A percentile compares a stretch with the other conserved stretches of the same genome.
Conservation (phyloP, 2,888 invertebrate species). For the Leptothorax acervorum region DNA sequence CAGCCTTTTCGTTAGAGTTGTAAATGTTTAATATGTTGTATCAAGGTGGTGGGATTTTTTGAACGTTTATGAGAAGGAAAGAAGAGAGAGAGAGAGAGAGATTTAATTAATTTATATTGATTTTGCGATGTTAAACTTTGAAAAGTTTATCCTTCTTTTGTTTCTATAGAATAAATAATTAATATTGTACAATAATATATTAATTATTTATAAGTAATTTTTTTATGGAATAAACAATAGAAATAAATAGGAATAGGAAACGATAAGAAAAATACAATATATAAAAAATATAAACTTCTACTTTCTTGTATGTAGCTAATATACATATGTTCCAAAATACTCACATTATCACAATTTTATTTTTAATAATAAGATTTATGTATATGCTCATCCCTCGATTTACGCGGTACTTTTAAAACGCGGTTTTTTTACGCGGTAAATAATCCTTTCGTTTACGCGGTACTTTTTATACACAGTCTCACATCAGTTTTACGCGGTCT, state of each 20-base stretch:
- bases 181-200: background rate
- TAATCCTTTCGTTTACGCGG: no score
- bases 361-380: background rate
- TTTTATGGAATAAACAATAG: background rate
- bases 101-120: slow-evolving; percentile 19
- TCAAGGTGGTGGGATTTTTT: background rate
- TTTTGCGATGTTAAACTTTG: background rate
- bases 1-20: slow-evolving; percentile 39
- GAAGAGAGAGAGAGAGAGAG: background rate
- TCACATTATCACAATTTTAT: background rate
- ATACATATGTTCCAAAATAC: background rate
- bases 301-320: background rate
- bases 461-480: no score
- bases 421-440: no score
- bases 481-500: no score
- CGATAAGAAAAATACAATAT: background rate
- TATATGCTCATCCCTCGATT: background rate
- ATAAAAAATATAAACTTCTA: background rate
- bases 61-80: background rate
- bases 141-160: background rate
- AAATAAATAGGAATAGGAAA: background rate
- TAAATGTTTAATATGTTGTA: slow-evolving; percentile 30
- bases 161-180: background rate
- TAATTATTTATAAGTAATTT: background rate
- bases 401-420: no score